Conservation (phyloP, 2,113 vertebrate genomes). For the Lagenorhynchus albirostris region DNA sequence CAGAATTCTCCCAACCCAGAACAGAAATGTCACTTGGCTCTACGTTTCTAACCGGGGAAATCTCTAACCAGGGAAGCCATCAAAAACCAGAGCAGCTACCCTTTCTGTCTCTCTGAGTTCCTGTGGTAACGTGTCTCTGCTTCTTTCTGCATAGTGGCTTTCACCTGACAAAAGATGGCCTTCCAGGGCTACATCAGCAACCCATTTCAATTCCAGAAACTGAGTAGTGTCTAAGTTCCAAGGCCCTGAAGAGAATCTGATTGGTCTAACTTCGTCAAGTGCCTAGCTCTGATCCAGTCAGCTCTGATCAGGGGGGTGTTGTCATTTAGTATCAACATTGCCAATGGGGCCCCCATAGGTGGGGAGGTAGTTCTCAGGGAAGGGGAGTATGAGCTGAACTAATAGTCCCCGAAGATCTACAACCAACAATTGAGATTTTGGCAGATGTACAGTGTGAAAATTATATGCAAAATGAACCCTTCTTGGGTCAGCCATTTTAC, state of each 20-base stretch:
- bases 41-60: not conserved
- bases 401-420: not conserved
- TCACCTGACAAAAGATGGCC: not conserved
- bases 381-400: not conserved
- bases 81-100: not conserved
- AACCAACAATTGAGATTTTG: not conserved
- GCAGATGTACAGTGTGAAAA: not conserved
- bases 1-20: not conserved
- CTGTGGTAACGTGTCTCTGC: not conserved
- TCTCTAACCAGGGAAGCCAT: not conserved
- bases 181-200: not conserved
- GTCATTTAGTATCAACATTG: not conserved
- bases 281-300: not conserved
- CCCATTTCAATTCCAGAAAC: not conserved
- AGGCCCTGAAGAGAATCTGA: not conserved
- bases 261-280: not conserved
- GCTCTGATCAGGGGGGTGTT: not conserved
- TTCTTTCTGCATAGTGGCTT: not conserved
- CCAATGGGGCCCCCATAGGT: not conserved
- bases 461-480: not conserved
- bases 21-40: not conserved
- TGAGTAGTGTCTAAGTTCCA: not conserved
- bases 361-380: not conserved
- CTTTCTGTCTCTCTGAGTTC: not conserved
- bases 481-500: not conserved